Conservation (phyloP, 2,888 invertebrate species). For the Perdita meconis region DNA sequence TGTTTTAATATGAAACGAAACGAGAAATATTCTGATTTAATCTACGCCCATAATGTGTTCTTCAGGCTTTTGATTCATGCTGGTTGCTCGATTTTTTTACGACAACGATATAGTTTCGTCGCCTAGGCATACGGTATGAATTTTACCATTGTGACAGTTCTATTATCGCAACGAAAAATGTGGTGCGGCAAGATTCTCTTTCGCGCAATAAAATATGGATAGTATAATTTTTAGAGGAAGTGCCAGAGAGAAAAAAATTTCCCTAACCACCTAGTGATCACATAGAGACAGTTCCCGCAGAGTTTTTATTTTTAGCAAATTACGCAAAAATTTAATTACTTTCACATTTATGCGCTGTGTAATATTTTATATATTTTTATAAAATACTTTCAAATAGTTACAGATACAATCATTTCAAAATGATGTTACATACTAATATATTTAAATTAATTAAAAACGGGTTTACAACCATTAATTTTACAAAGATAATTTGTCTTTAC, state of each 20-base stretch:
- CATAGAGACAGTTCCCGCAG: background rate
- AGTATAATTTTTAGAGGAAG: slow-evolving; percentile 5
- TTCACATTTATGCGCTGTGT: no score
- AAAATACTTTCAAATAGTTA: no score
- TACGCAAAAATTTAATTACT: background rate
- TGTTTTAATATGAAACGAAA: no score
- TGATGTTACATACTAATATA: no score
- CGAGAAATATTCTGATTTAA: background rate
- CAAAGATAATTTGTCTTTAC: no score
- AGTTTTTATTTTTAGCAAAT: background rate
- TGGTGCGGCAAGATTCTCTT: slow-evolving; percentile 8
- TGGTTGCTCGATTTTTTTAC: background rate
- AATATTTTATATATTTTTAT: no score
- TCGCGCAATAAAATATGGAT: slow-evolving; percentile 27
- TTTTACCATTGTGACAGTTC: slow-evolving; percentile 46
- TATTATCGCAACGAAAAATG: slow-evolving; percentile 35
- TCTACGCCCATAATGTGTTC: background rate
- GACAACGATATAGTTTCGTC: slow-evolving; percentile 6
- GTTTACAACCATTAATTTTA: no score
- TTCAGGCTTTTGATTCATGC: background rate
- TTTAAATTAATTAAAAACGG: no score
- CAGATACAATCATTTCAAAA: no score
- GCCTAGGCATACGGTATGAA: slow-evolving; percentile 19
- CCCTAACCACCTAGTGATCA: background rate
- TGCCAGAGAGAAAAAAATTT: background rate